phyloP scores from a whole-genome alignment of 2,797 vertebrate genomes.

The Pagetopsis macropterus region DNA sequence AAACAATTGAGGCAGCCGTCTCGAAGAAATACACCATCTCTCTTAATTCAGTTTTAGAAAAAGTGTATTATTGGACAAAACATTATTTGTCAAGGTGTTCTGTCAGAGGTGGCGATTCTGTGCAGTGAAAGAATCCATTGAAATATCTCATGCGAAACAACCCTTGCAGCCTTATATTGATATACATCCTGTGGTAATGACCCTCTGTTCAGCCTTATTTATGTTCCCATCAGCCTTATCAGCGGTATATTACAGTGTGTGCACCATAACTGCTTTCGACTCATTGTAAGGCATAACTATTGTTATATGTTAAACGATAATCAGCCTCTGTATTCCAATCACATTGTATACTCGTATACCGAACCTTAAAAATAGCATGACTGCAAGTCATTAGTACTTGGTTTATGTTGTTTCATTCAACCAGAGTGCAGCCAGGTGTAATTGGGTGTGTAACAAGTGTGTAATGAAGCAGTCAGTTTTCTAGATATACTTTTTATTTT shows the following conservation, averaged over 20 bases:
- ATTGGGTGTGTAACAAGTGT: slow-evolving; percentile 54
- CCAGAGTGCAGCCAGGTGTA: slow-evolving; percentile 55
- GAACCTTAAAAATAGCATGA: slow-evolving; percentile 59
- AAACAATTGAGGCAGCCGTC: neutral
- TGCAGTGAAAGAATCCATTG: neutral
- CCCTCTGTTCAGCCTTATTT: neutral
- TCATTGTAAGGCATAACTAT: slow-evolving; percentile 19
- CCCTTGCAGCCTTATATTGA: neutral
- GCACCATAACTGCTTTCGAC: slow-evolving; percentile 7
- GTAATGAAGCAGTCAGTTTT: slow-evolving; percentile 45
- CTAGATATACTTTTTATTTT: neutral
- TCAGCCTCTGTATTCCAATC: slow-evolving; percentile 35
- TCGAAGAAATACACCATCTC: neutral
- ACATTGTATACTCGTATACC: slow-evolving; percentile 61
- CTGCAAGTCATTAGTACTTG: slow-evolving; percentile 43
- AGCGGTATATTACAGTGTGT: neutral
- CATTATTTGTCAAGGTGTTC: neutral
- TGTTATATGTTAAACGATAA: slow-evolving; percentile 45
- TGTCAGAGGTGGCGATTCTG: neutral
- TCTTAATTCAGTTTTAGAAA: neutral
- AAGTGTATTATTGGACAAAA: neutral
- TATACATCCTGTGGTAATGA: no score
- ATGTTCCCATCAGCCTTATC: neutral
- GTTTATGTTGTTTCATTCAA: slow-evolving; percentile 53
- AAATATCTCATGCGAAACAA: neutral